Evolutionary conservation across 1,140 invertebrate genomes (phyloP).

Genomic region (Vanessa atalanta): DNA sequence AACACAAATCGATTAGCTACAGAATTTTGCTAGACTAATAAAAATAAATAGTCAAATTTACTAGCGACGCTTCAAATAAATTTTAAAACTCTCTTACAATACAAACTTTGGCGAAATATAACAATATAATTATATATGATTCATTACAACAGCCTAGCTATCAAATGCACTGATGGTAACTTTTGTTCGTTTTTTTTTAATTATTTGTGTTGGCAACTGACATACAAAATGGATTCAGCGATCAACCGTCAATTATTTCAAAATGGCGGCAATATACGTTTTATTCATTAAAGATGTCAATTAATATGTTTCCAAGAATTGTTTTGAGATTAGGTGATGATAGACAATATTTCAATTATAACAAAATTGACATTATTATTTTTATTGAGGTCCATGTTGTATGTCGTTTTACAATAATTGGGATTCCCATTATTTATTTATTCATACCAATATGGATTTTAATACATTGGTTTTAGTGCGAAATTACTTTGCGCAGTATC

Average conservation of each 20-base stretch:
- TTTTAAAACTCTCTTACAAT: slow-evolving; percentile 68
- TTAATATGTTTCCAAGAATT: no score
- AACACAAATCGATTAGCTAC: slow-evolving; percentile 58
- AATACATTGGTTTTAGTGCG: slow-evolving; percentile 10
- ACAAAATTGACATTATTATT: neutral
- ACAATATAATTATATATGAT: slow-evolving; percentile 71
- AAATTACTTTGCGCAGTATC: slow-evolving; percentile 37
- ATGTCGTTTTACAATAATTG: slow-evolving; percentile 17
- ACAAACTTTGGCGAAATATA: slow-evolving; percentile 77
- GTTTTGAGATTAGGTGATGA: no score
- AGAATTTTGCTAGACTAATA: slow-evolving; percentile 52
- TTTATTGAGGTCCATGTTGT: slow-evolving; percentile 26
- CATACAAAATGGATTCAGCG: slow-evolving; percentile 28
- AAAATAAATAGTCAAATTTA: slow-evolving; percentile 48
- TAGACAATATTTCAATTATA: no score
- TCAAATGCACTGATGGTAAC: slow-evolving; percentile 59
- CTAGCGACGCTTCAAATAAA: slow-evolving; percentile 67
- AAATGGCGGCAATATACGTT: neutral
- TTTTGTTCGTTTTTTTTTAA: slow-evolving; percentile 20
- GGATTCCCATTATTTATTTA: neutral
- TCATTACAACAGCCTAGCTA: slow-evolving; percentile 71
- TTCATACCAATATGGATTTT: slow-evolving; percentile 5
- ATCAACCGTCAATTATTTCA: neutral
- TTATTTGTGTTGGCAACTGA: slow-evolving; percentile 25
- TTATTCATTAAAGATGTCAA: no score